A percentile compares a stretch with the other conserved stretches of the same genome.
Evolutionary conservation across 2,797 vertebrate species (phyloP).

Genomic region (Hoplostethus mediterraneus): DNA sequence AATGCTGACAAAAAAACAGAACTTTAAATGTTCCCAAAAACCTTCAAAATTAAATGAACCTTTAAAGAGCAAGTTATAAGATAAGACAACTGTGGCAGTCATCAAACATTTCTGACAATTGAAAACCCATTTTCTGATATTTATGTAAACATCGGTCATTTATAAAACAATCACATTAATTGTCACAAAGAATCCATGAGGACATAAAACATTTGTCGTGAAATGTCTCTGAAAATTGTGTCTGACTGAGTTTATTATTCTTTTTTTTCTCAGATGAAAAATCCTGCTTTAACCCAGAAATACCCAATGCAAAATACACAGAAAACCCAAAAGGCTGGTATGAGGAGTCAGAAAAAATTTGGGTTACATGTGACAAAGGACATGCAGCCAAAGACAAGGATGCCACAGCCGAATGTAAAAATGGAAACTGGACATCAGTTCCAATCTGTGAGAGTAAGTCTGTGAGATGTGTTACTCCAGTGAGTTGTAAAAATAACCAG

Average conservation of each 20-base stretch:
- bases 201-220: too few species aligned
- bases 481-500: not conserved
- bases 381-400: fast-evolving
- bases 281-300: conserved; percentile 35
- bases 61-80: too few species aligned
- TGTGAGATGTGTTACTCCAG: not conserved
- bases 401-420: not conserved
- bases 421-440: conserved; percentile 51
- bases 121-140: too few species aligned
- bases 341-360: fast-evolving
- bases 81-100: too few species aligned
- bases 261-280: conserved; percentile 33
- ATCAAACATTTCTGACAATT: too few species aligned
- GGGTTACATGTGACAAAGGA: conserved; percentile 16
- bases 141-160: too few species aligned
- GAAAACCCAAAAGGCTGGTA: fast-evolving
- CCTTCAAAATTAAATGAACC: too few species aligned
- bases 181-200: too few species aligned
- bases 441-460: conserved; percentile 70
- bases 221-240: not conserved
- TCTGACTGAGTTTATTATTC: not conserved
- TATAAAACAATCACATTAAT: too few species aligned
- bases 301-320: conserved; percentile 25
- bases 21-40: too few species aligned
- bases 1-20: too few species aligned